Base-by-base conservation (phyloP, 1,140 invertebrate species). In the Rhopalosiphum maidis region DNA sequence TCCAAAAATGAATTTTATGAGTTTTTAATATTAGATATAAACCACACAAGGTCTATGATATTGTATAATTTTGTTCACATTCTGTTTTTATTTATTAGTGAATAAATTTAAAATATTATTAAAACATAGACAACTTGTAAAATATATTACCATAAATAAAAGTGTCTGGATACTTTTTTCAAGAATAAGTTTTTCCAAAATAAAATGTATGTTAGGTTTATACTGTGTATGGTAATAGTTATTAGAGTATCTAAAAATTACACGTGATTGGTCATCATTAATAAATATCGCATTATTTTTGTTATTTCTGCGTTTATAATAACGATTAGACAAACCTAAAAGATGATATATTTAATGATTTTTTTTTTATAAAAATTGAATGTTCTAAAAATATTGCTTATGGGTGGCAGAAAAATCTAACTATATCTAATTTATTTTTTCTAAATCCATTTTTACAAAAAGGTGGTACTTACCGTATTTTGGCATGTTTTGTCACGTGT, bases 401-500 rank as follows among this genome's bases (percentile, higher is more conserved):
- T 77, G 2, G 15, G n/a, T 77, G 60, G 4, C 15, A n/a, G 4
- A 77, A 77, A 77, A 77, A n/a, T 15, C 1, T 77, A n/a, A n/a
- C 15, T 77, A 77, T 35, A 18, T 5, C 60, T 77, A 35, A 68
- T n/a, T 68, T 4, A 30, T 4, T n/a, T n/a, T 77, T 77, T 77
- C 30, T 35, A 21, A 77, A 77, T 77, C 15, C 15, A 77, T n/a
- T n/a, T 77, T 22, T 77, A n/a, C 15, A n/a, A 1, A 77, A 4
- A 77, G 30, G 15, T n/a, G 2, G 35, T 55, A 93, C 91, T 86
- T 35, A 93, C 91, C 77, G 91, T 93, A 86, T 23, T 93, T 93
- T 37, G 91, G 91, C 91, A 93, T 93, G 54, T 30, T 85, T 48
- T 93, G 48, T 93, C 91, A 93, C 91, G 91, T 93, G 46, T 43